Base-by-base conservation (phyloP, 2,888 invertebrate species). In the Brenthis daphne region DNA sequence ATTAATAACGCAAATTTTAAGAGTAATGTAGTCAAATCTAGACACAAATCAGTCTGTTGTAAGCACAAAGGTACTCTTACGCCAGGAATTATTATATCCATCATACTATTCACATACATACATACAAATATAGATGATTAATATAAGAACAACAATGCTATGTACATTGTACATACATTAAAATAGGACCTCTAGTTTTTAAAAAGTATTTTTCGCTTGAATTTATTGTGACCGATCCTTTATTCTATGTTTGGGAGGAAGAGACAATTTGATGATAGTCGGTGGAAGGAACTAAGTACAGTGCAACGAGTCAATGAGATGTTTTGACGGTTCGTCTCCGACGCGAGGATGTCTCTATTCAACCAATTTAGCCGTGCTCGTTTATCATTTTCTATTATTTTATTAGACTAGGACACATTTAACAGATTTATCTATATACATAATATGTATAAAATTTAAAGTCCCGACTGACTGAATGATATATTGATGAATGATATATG, bases 341-440 rank as follows among this genome's bases (percentile, higher is more conserved):
- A 74, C 57, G 76, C 85, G 84, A 84, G 89, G 88, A 89, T 86
- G 89, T 85, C 76, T 81, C 85, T 85, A 87, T 86, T 88, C 84
- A 79, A 79, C 73, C 84, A 85, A 87, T 86, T 87, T 84, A 76
- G 66, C 64, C 20, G 55, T 51, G 61, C 50, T 57, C 65, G 66
- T 76, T 65, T 54, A 70, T 68, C 70, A 65, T 73, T 68, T 68
- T 55, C 70, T 70, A 73, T 67, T 64, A 61, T 68, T 67, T 56
- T 65, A 69, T 55, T 68, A 67, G 64, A 65, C 58, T 61, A 50
- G 58, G 29, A 54, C 50, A 55, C 56, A 55, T 61, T 48, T 58
- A 50, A 37, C 33, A 16, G 16, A 16, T 63, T 51, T 53, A n/a
- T 16, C 2, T 43, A 43, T 43, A 8, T 37, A n/a, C 0, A 37